These are phyloP conservation scores for Eupithecia dodoneata DNA, from an alignment of 2,888 invertebrate genomes.

Conservation along the genomic window DNA sequence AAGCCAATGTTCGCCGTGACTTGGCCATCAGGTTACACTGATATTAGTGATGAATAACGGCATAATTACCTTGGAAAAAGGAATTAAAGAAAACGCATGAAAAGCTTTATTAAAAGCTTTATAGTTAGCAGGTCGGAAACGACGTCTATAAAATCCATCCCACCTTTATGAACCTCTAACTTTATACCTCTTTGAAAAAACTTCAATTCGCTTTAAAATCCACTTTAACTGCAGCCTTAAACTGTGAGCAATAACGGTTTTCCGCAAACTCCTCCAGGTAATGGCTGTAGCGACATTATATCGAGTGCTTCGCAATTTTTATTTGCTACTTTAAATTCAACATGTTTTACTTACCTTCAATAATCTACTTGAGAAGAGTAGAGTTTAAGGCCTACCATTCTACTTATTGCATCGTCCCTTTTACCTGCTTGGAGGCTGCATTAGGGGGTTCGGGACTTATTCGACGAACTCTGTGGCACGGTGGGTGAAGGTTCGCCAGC, in stretches of 20 bases:
- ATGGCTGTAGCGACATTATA: conserved; percentile 63
- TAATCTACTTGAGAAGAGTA: conserved; percentile 7
- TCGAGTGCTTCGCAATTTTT: conserved; percentile 63
- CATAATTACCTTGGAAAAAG: not conserved
- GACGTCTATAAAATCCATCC: not conserved
- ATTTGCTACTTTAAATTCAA: conserved; percentile 51
- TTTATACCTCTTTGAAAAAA: conserved; percentile 3
- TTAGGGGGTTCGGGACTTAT: not conserved
- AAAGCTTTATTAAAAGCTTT: not conserved
- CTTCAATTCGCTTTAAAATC: conserved; percentile 21
- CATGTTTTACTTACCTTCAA: conserved; percentile 29
- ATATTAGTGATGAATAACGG: not conserved
- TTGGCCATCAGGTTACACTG: not conserved
- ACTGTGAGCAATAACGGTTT: conserved; percentile 68
- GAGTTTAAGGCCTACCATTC: not conserved
- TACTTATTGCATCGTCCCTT: not conserved
- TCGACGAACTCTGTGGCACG: too few species aligned
- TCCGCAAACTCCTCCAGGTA: conserved; percentile 66
- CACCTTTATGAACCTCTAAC: not conserved
- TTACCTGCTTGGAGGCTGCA: not conserved
- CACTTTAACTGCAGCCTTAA: conserved; percentile 40
- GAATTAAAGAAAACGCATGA: not conserved
- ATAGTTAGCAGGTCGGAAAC: not conserved
- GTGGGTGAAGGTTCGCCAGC: too few species aligned
- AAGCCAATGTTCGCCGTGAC: too few species aligned